A percentile compares a stretch with the other conserved stretches of the same genome.
phyloP scores from a whole-genome alignment of 1,140 invertebrate genomes.

The Ceratosolen fusciceps region DNA sequence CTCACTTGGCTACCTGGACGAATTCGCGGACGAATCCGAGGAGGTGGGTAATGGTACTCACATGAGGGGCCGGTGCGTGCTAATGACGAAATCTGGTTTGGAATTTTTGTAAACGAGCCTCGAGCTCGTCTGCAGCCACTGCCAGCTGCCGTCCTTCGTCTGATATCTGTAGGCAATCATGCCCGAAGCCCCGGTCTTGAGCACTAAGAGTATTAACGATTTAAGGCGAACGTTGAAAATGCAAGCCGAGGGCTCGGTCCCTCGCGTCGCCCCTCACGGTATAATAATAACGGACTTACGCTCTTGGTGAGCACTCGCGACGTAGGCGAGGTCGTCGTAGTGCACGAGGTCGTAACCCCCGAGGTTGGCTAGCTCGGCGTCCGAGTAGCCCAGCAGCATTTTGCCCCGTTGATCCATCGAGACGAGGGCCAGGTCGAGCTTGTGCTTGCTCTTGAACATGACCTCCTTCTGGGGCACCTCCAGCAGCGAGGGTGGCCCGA shows the following conservation, averaged over 20 bases:
- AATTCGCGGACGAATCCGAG: neutral
- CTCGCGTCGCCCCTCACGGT: too few relatives aligned
- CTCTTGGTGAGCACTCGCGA: constrained; percentile 99
- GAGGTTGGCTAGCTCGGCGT: constrained; percentile 91
- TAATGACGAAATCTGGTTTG: constrained; percentile 98
- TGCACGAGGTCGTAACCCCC: constrained; percentile 98
- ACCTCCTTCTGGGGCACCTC: constrained; percentile 95
- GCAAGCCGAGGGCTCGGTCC: too few relatives aligned
- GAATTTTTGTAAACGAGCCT: constrained; percentile 98
- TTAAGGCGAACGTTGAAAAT: too few relatives aligned
- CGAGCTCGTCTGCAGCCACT: constrained; percentile 98
- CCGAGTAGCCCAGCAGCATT: constrained; percentile 93
- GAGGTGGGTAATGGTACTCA: constrained; percentile 73
- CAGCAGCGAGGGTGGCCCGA: constrained; percentile 92
- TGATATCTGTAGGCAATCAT: constrained; percentile 98
- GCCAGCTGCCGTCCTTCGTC: constrained; percentile 94
- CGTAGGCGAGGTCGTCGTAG: constrained; percentile 96
- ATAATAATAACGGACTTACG: constrained; percentile 85
- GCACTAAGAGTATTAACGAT: constrained; percentile 76
- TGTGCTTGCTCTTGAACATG: constrained; percentile 99
- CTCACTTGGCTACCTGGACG: neutral
- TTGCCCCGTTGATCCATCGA: constrained; percentile 98
- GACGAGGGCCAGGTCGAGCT: constrained; percentile 93
- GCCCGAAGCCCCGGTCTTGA: constrained; percentile 98
- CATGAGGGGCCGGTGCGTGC: constrained; percentile 97